Evolutionary conservation across 1,140 invertebrate genomes (phyloP).

Genomic region (Drosophila pandora): DNA sequence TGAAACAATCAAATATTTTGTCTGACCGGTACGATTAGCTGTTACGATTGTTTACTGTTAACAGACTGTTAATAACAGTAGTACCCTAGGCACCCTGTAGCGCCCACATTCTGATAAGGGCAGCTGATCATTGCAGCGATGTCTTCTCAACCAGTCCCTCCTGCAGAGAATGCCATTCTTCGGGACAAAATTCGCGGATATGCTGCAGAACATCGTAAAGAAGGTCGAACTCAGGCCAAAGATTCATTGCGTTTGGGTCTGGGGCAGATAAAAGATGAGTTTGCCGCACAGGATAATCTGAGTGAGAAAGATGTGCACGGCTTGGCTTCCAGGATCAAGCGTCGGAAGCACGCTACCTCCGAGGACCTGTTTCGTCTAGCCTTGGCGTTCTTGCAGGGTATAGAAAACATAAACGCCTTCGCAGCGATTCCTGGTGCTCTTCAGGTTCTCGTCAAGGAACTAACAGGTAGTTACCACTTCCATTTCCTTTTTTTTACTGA

Average conservation of each 20-base stretch:
- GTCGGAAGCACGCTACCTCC: conserved; percentile 72
- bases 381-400: conserved; percentile 70
- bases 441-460: conserved; percentile 74
- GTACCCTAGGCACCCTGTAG: background rate
- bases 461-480: conserved; percentile 53
- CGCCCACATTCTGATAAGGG: too few relatives aligned
- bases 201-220: conserved; percentile 50
- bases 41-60: background rate
- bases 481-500: background rate
- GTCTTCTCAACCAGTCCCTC: background rate
- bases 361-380: conserved; percentile 71
- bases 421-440: conserved; percentile 59
- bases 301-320: conserved; percentile 68
- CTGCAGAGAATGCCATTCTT: conserved; percentile 2
- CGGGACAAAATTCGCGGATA: conserved; percentile 64
- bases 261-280: conserved; percentile 64
- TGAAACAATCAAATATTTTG: background rate
- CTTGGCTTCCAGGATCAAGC: conserved; percentile 65
- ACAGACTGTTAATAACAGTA: background rate
- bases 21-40: background rate
- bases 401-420: conserved; percentile 68
- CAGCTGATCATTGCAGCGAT: background rate
- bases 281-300: conserved; percentile 63
- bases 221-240: conserved; percentile 42
- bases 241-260: conserved; percentile 72